A percentile compares a stretch with the other conserved stretches of the same genome.
These are phyloP conservation scores for Furcula furcula DNA, from an alignment of 2,888 invertebrate species.

Conservation along the genomic window DNA sequence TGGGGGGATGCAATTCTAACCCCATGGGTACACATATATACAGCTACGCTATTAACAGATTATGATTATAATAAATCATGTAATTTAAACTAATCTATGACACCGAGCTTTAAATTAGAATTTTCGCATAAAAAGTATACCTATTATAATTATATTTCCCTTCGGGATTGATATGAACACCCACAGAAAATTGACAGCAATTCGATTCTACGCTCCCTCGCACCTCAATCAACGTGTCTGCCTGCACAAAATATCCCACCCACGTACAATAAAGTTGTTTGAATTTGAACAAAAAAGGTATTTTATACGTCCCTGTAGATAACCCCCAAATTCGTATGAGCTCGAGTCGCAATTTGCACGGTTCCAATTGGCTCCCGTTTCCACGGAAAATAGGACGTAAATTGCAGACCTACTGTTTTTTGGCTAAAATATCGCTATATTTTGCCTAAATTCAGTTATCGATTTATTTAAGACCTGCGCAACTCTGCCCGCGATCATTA, in stretches of 20 bases:
- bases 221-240: slow-evolving; percentile 41
- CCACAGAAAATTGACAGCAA: slow-evolving; percentile 33
- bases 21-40: too few relatives aligned
- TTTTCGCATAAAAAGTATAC: too few relatives aligned
- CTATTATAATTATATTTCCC: slow-evolving; percentile 32
- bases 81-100: too few relatives aligned
- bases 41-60: too few relatives aligned
- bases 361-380: slow-evolving; percentile 37
- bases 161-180: slow-evolving; percentile 21
- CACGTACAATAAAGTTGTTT: slow-evolving; percentile 32
- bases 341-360: slow-evolving; percentile 31
- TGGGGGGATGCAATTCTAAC: too few relatives aligned
- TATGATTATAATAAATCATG: too few relatives aligned
- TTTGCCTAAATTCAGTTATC: slow-evolving; percentile 11
- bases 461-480: too few relatives aligned
- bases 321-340: slow-evolving; percentile 27
- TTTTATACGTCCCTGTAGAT: slow-evolving; percentile 35
- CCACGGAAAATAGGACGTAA: slow-evolving; percentile 12
- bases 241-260: slow-evolving; percentile 33
- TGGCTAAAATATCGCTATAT: slow-evolving; percentile 2
- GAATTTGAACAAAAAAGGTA: slow-evolving; percentile 43
- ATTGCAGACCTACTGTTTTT: slow-evolving; percentile 9
- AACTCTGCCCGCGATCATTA: too few relatives aligned
- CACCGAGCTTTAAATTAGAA: too few relatives aligned
- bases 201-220: slow-evolving; percentile 20